Evolutionary conservation across 2,797 vertebrate species (phyloP), one percentile per base, ranked within the genome.

Genomic region (Mionectes olivaceus): DNA sequence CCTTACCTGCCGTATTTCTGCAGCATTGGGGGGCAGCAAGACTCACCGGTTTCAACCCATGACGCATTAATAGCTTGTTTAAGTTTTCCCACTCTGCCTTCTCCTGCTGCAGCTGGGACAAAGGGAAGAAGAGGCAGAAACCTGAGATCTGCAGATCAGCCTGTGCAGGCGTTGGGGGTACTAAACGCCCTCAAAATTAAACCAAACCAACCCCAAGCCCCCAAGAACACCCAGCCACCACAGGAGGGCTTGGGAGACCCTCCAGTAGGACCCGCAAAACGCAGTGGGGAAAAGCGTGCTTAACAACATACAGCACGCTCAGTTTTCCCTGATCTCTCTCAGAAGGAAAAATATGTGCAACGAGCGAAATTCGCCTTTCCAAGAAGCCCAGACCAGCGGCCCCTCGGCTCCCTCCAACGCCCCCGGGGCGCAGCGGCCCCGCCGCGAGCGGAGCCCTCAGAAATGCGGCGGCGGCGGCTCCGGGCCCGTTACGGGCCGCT

Each of bases 31-130:
- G 97, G 77, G 96, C 97, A 28, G 97, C 89, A 59, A 99, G 97
- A n/a, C 57, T 94, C 76, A 99, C 97, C 0, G 98, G 97, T 83
- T 98, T 98, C 87, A 99, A 98, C 4, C 99, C 99, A 55, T 96
- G 98, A 11, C 77, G 97, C 95, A 96, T 95, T 84, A 99, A 95
- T 3, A 98, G 85, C 52, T 97, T 95, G 83, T 99, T 99, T 57
- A 99, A 80, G 5, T 90, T 95, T 18, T 98, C 98, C 99, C 99
- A 99, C 74, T 99, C 98, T 14, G 95, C 95, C 96, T 98, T 98
- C 87, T 99, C 98, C 97, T 97, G 97, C 98, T 99, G 95, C 24
- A 92, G 61, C 4, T n/a, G 70, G 13, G 93, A 89, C 44, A 52
- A 87, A 13, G 52, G 61, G 49, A 19, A 84, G 19, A 56, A 70